These are phyloP conservation scores for Oceanites oceanicus DNA, from an alignment of 2,113 vertebrate genomes.

Conservation along the genomic window DNA sequence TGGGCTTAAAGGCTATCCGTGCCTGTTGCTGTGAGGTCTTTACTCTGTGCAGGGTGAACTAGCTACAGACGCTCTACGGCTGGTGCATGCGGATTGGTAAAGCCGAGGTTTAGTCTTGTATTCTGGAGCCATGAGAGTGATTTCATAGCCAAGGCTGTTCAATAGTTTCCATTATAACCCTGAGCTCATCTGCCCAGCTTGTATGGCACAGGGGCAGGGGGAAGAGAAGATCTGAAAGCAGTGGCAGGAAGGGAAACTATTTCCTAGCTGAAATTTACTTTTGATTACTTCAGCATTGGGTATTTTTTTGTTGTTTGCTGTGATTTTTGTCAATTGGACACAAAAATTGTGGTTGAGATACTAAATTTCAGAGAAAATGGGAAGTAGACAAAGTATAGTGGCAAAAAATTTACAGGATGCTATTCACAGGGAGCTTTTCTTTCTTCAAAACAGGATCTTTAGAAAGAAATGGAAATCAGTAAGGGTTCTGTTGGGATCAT, in stretches of 20 bases:
- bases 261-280: neutral
- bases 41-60: neutral
- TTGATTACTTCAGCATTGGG: neutral
- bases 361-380: neutral
- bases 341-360: neutral
- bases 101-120: neutral
- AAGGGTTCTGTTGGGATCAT: neutral
- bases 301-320: neutral
- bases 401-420: neutral
- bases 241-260: neutral
- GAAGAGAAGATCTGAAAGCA: neutral
- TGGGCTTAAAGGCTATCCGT: neutral
- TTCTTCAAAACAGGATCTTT: neutral
- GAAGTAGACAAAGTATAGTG: too few relatives aligned
- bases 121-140: neutral
- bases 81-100: neutral
- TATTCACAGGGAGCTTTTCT: neutral
- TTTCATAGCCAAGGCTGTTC: neutral
- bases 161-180: neutral
- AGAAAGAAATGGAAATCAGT: neutral
- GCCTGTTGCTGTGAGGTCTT: neutral
- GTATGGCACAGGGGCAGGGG: neutral
- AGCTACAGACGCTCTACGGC: neutral
- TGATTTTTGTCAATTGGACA: neutral
- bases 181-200: neutral